Evolutionary conservation across 37 sponge, comb jelly and placozoan species (phyloP).

Genomic region (Tethya wilhelma): DNA sequence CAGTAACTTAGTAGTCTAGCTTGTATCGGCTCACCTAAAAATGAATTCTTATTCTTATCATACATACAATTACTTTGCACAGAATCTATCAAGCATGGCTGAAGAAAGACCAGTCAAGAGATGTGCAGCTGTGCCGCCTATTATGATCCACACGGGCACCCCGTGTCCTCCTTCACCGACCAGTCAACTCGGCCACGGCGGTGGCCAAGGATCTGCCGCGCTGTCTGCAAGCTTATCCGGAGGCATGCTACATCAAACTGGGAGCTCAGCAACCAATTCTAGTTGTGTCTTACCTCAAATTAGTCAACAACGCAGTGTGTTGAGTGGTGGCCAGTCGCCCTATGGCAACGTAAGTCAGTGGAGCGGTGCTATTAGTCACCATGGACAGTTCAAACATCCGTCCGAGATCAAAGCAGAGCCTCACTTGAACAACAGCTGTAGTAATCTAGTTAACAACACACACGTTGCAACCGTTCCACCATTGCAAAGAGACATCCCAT

Average conservation of each 20-base stretch:
- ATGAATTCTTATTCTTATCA: too few species aligned
- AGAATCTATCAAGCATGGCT: too few species aligned
- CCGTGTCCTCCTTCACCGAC: conserved; percentile 12
- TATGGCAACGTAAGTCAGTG: background rate
- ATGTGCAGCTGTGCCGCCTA: conserved; percentile 38
- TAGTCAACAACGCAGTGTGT: conserved; percentile 15
- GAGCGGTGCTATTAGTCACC: too few species aligned
- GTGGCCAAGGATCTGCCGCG: background rate
- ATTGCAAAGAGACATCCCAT: background rate
- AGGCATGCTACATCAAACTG: background rate
- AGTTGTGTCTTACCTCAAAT: conserved; percentile 32
- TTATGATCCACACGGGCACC: conserved; percentile 25
- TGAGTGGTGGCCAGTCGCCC: conserved; percentile 38
- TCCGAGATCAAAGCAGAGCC: too few species aligned
- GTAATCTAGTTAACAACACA: too few species aligned
- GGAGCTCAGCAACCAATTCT: background rate
- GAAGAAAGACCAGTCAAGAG: background rate
- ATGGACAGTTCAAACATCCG: too few species aligned
- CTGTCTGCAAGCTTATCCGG: background rate
- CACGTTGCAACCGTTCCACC: too few species aligned
- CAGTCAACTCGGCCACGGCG: too few species aligned
- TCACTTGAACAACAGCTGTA: too few species aligned
- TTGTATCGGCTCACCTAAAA: too few species aligned
- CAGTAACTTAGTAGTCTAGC: too few species aligned
- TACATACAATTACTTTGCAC: too few species aligned